These are phyloP conservation scores for Sipha maydis DNA, from an alignment of 2,888 invertebrate species.

Conservation along the genomic window DNA sequence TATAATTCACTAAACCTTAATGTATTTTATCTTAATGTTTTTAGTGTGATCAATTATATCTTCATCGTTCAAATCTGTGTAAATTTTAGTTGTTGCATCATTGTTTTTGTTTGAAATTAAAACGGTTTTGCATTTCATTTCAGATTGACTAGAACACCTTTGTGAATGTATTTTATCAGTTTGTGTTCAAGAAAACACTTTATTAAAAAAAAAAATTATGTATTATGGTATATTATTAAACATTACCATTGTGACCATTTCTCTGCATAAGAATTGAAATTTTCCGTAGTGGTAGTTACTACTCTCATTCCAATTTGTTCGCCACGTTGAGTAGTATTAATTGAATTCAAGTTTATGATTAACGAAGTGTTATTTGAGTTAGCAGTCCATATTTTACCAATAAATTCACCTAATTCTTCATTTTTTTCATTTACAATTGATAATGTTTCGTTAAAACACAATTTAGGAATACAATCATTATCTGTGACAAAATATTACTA, in stretches of 20 bases:
- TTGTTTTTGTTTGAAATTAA: conserved; percentile 26
- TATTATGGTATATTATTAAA: too few relatives aligned
- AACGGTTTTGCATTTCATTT: conserved; percentile 8
- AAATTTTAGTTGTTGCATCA: not conserved
- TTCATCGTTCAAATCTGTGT: not conserved
- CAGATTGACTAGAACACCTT: not conserved
- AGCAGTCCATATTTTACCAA: conserved; percentile 22
- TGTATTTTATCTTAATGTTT: not conserved
- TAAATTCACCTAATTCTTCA: conserved; percentile 34
- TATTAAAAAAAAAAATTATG: not conserved
- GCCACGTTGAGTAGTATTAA: not conserved
- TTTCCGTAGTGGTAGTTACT: not conserved
- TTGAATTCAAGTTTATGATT: conserved; percentile 7
- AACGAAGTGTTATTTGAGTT: conserved; percentile 1
- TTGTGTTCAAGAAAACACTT: not conserved
- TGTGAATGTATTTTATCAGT: not conserved
- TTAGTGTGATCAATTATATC: conserved; percentile 15
- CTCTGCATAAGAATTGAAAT: conserved; percentile 33
- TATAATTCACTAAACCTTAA: not conserved
- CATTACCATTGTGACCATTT: conserved; percentile 48
- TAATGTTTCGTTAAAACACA: conserved; percentile 45
- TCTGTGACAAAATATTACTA: conserved; percentile 17
- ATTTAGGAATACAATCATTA: not conserved
- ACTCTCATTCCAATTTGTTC: conserved; percentile 25
- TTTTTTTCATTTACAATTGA: not conserved